Conservation (phyloP, 2,888 invertebrate genomes). For the Axea sp. region DNA sequence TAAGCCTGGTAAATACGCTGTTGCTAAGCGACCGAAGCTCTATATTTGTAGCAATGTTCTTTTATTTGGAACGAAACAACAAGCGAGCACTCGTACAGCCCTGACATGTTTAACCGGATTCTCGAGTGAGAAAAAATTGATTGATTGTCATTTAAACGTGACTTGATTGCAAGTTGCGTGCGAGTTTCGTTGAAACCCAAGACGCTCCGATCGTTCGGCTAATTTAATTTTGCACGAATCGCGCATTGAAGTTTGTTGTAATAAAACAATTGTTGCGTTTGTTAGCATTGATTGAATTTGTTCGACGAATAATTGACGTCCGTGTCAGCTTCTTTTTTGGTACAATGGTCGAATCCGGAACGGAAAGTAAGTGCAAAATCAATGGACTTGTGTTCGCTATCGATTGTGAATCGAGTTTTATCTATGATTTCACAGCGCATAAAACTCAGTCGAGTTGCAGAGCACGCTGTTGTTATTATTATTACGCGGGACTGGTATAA, state of each 20-base stretch:
- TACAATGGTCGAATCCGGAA: slow-evolving; percentile 4
- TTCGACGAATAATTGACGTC: slow-evolving; percentile 11
- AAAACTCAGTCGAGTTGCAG: background rate
- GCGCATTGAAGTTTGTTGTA: slow-evolving; percentile 1
- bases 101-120: background rate
- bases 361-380: slow-evolving; percentile 18
- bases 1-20: no score
- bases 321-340: slow-evolving; percentile 4
- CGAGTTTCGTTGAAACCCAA: background rate
- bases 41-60: no score
- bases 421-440: background rate
- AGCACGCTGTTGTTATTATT: background rate
- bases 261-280: slow-evolving; percentile 9
- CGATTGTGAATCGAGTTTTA: slow-evolving; percentile 11
- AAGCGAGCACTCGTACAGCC: background rate
- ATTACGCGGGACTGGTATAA: background rate
- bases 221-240: slow-evolving; percentile 8
- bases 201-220: background rate
- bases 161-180: background rate
- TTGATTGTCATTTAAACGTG: slow-evolving; percentile 28
- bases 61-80: no score
- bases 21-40: no score
- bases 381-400: slow-evolving; percentile 15
- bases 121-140: slow-evolving; percentile 19
- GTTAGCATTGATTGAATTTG: slow-evolving; percentile 23